phyloP scores from a whole-genome alignment of 2,113 vertebrate genomes.

The Petroica traversi region DNA sequence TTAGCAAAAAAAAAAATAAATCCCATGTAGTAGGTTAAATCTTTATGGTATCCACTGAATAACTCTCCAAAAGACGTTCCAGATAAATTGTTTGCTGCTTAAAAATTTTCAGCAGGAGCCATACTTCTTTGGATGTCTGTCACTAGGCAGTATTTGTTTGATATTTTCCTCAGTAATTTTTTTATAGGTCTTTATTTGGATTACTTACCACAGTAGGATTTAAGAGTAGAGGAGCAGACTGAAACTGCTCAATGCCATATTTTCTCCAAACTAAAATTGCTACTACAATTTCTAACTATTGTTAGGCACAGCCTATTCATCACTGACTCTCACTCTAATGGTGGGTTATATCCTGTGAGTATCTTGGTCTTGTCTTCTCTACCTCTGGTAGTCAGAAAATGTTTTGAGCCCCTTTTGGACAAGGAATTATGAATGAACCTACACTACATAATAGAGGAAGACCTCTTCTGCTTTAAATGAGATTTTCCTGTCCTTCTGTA shows the following conservation, averaged over 20 bases:
- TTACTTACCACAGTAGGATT: background rate
- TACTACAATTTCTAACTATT: background rate
- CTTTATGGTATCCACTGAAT: background rate
- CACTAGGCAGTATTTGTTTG: background rate
- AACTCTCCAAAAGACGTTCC: background rate
- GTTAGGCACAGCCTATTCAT: background rate
- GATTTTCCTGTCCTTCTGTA: background rate
- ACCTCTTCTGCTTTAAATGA: background rate
- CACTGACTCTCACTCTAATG: background rate
- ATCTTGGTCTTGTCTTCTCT: background rate
- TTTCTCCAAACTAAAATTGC: background rate
- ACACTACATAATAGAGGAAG: background rate
- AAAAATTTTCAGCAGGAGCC: background rate
- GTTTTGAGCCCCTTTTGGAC: background rate
- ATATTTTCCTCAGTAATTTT: background rate
- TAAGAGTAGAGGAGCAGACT: background rate
- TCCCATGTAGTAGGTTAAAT: background rate
- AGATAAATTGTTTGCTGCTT: background rate
- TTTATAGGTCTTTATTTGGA: background rate
- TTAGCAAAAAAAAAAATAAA: background rate
- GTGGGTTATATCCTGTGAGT: background rate
- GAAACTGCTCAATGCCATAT: background rate
- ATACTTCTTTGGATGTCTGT: background rate
- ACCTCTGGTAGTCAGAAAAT: background rate
- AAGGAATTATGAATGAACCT: background rate